A percentile compares a stretch with the other conserved stretches of the same genome.
Conservation (phyloP, 2,113 vertebrate genomes). For the Plectropomus leopardus region DNA sequence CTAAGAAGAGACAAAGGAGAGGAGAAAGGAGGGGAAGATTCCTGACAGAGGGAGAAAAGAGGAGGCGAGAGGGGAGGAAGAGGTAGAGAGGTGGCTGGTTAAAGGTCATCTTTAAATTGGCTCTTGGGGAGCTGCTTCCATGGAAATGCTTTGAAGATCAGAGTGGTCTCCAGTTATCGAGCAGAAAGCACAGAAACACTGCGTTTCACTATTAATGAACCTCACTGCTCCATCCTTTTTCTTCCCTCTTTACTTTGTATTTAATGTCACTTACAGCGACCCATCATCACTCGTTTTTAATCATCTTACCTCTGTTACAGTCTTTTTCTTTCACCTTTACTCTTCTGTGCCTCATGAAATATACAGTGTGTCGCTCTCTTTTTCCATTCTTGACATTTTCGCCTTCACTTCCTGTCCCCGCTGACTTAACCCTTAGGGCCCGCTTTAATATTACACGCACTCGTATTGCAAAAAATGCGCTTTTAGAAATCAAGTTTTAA, state of each 20-base stretch:
- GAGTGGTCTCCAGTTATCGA: constrained; percentile 48
- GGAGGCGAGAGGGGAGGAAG: constrained; percentile 12
- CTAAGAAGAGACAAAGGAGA: neutral
- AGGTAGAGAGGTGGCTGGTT: constrained; percentile 47
- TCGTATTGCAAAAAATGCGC: too few species aligned
- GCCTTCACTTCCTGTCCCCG: neutral
- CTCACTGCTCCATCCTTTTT: constrained; percentile 1
- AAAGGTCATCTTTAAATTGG: constrained; percentile 78
- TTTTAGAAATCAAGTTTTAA: too few species aligned
- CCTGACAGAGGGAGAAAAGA: constrained; percentile 15
- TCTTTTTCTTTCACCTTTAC: constrained; percentile 1
- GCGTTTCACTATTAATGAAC: constrained; percentile 60
- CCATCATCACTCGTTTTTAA: neutral
- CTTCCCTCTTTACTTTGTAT: neutral
- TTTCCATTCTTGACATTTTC: neutral
- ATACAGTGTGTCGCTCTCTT: neutral
- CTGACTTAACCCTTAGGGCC: neutral
- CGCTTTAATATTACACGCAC: too few species aligned
- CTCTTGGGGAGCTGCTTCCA: constrained; percentile 63
- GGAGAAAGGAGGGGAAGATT: neutral
- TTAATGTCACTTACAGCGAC: neutral
- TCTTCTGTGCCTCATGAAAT: constrained; percentile 14
- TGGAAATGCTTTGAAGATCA: constrained; percentile 73
- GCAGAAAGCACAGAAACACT: constrained; percentile 45
- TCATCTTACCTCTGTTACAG: neutral